Conservation (phyloP, 2,797 vertebrate species). For the Amphiprion clarkii region DNA sequence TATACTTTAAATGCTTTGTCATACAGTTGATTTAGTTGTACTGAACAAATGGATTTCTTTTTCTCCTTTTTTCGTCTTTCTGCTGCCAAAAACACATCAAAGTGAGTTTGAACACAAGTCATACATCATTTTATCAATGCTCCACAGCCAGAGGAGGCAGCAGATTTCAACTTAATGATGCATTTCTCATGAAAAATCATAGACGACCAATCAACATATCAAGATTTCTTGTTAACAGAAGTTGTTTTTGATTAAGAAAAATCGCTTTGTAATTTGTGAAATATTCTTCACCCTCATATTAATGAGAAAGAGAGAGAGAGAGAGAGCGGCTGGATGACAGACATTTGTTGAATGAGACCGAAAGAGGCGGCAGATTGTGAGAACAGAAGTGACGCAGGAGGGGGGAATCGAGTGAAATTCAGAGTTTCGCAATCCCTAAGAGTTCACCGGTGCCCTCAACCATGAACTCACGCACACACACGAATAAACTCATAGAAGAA, state of each 20-base stretch:
- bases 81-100: no score
- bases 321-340: conserved; percentile 9
- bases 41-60: not conserved
- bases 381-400: conserved; percentile 22
- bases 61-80: no score
- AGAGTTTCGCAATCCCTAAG: conserved; percentile 22
- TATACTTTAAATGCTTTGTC: not conserved
- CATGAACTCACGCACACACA: conserved; percentile 19
- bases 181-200: conserved; percentile 11
- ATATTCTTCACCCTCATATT: conserved; percentile 27
- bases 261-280: conserved; percentile 24
- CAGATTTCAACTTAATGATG: conserved; percentile 17
- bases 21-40: not conserved
- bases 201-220: conserved; percentile 33
- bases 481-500: conserved; percentile 32
- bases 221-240: conserved; percentile 28
- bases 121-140: not conserved
- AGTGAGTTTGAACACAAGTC: no score
- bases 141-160: conserved; percentile 15
- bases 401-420: conserved; percentile 24
- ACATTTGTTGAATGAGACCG: conserved; percentile 38
- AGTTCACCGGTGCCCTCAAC: conserved; percentile 25
- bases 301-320: conserved; percentile 18
- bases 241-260: conserved; percentile 35
- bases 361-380: conserved; percentile 39